Base-by-base conservation (phyloP, 2,888 invertebrate species). In the Hirtodrosophila cameraria region DNA sequence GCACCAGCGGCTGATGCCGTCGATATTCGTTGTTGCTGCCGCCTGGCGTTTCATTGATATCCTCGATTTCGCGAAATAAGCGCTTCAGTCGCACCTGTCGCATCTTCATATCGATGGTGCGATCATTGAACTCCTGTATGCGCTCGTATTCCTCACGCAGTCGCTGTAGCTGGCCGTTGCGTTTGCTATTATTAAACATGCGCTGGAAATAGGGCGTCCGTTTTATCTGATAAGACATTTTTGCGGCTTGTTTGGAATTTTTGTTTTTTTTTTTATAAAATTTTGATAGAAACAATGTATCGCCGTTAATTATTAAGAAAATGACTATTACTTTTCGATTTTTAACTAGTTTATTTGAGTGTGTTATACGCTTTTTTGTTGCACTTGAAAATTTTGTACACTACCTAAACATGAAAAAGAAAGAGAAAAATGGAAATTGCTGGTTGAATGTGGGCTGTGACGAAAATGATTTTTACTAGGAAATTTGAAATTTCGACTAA, bases 141-240 rank as follows among this genome's bases (percentile, higher is more conserved):
- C 87, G 83, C 13, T 89, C 88, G 18, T 85, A 89, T 57, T 89
- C 89, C 36, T 88, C 85, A 9, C 88, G 78, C 16, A 89, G 60
- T 0, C 58, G 64, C 62, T 88, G 85, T 53, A 89, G 43, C 41
- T 88, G 77, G 0, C 87, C 88, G 43, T 88, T 88, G 11, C 68
- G 71, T 15, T 75, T 80, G 64, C 87, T 88, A 3, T 72, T 76
- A 15, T 53, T 65, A 48, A 79, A 57, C 49, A 88, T 77, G 15
- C 86, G 79, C 8, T 73, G 86, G 9, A 75, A 85, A 33, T 72
- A 85, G 3, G 88, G 87, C 30, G 86, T 88, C 0, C 80, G 75
- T 39, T 85, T 87, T 2, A 88, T 83, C 54, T 86, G 86, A 52
- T 88, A 86, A 1, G 83, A 75, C 89, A 88, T 88, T 15, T 16